These are phyloP conservation scores for Chrysotoxum bicinctum DNA, from an alignment of 2,888 invertebrate genomes.

Conservation along the genomic window DNA sequence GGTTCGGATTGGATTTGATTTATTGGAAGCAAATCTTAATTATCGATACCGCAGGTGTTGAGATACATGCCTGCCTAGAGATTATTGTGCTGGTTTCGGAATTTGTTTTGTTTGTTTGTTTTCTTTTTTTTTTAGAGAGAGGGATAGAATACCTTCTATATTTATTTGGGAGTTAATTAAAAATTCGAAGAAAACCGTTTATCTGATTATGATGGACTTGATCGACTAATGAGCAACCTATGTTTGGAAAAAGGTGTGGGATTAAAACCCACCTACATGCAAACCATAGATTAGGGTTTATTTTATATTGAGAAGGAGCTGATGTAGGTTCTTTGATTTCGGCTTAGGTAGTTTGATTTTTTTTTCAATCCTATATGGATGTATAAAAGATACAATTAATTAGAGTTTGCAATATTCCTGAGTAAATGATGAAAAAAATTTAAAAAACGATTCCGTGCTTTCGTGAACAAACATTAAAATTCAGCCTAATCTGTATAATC, in stretches of 20 bases:
- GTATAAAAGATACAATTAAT: too few species aligned
- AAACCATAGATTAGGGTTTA: background rate
- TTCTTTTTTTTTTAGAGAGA: background rate
- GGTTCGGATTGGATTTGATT: conserved; percentile 58
- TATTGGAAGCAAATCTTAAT: conserved; percentile 42
- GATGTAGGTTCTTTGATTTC: background rate
- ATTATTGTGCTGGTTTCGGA: conserved; percentile 17
- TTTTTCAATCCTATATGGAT: too few species aligned
- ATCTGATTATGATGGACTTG: conserved; percentile 32
- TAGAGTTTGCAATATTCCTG: too few species aligned
- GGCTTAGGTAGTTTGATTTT: background rate
- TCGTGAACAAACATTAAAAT: too few species aligned
- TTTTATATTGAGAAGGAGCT: background rate
- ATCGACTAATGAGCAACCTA: conserved; percentile 22
- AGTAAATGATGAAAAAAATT: too few species aligned
- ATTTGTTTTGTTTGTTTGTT: conserved; percentile 8
- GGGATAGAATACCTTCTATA: background rate
- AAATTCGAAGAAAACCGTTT: conserved; percentile 50
- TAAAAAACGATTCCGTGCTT: too few species aligned
- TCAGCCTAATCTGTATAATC: too few species aligned
- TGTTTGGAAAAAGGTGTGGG: conserved; percentile 8
- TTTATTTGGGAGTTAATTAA: conserved; percentile 42
- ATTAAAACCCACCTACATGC: background rate
- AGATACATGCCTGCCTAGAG: background rate
- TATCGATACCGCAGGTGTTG: conserved; percentile 66